Evolutionary conservation across 2,113 vertebrate genomes (phyloP).

Genomic region (Gorilla gorilla): DNA sequence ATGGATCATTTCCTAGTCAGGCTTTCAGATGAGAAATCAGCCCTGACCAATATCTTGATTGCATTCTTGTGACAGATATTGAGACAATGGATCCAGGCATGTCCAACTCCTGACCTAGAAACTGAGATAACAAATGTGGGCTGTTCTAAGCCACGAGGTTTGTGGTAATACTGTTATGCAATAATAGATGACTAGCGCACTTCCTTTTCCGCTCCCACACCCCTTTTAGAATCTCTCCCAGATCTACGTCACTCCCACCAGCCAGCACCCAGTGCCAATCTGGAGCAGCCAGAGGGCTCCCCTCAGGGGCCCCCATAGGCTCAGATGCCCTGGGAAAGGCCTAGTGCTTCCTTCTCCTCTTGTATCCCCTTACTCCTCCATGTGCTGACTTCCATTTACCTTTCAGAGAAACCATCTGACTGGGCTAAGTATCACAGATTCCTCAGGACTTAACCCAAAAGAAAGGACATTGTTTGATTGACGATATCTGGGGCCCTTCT

Average conservation of each 20-base stretch:
- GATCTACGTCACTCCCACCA: background rate
- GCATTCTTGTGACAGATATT: background rate
- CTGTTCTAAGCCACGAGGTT: background rate
- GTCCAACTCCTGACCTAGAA: background rate
- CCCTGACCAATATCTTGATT: background rate
- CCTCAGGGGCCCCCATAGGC: background rate
- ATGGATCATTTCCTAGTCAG: background rate
- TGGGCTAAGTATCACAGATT: background rate
- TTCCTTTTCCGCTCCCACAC: background rate
- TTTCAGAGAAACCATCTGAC: background rate
- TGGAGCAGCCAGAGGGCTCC: background rate
- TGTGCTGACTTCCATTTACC: background rate
- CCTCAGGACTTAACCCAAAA: background rate
- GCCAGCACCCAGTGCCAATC: background rate
- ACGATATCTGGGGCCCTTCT: background rate
- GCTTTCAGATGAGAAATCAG: conserved; percentile 36
- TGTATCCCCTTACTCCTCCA: background rate
- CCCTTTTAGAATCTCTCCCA: background rate
- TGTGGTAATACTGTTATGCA: background rate
- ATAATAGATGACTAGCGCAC: background rate
- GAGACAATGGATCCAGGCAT: background rate
- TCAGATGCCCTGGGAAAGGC: background rate
- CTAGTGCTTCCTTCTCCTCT: background rate
- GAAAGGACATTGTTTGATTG: background rate
- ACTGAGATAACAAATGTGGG: background rate